Base-by-base conservation (phyloP, 2,797 vertebrate genomes). In the Babyrousa celebensis region DNA sequence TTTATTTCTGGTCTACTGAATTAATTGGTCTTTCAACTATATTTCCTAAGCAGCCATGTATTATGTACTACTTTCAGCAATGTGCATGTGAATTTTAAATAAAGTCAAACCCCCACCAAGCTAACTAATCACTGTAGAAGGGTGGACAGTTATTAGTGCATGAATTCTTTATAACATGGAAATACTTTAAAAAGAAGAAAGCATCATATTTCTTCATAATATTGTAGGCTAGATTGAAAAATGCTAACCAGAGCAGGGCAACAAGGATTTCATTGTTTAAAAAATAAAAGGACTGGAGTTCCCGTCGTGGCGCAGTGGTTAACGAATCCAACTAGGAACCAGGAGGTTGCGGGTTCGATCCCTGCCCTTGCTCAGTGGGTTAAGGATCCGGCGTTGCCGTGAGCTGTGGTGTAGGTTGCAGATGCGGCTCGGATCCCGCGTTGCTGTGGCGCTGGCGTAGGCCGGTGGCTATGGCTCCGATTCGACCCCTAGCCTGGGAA, bases 1-100 rank as follows among this genome's bases (percentile, higher is more conserved):
- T 87, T 68, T 77, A 32, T 58, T 92, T 89, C 71, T 72, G 14
- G 32, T 89, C 68, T 25, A 52, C 43, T 56, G 25, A 95, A 94
- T 89, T 54, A 77, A 92, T 17, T 80, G 15, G 1, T n/a, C 25
- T 56, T 95, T 87, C 29, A 71, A 62, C 21, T 62, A 74, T 88
- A 70, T 74, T 72, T 62, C 21, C 18, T 29, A 65, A 68, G 60
- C 12, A 80, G 25, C 1, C 9, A 80, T 17, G 6, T 18, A 72
- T 4, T 52, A 43, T 62, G 52, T 85, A 79, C 40, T 80, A 89
- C 67, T 71, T 89, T 93, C 18, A 89, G 32, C 27, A 29, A 25
- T 43, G 27, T 0, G 70, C 1, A 17, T 21, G 9, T 72, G 32
- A 72, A 86, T 56, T 85, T 71, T 78, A 91, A 94, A 67, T 36